Evolutionary conservation across 2,113 vertebrate genomes (phyloP), one percentile per base, ranked within the genome.

Genomic region (Macroglossus sobrinus): DNA sequence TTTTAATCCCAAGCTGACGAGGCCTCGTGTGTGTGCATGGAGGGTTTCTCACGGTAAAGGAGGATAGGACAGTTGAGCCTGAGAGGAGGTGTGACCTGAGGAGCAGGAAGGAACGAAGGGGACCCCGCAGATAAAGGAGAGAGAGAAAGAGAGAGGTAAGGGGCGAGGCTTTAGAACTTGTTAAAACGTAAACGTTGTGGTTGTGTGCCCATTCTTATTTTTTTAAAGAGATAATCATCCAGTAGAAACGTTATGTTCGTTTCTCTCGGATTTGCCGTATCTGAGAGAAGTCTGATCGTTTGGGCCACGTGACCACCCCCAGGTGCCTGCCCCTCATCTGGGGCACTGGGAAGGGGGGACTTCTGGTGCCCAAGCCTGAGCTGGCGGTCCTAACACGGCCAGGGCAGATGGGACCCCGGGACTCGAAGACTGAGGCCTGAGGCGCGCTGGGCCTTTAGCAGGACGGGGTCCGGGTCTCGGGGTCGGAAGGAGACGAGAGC

Each of bases 241-340:
- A 28, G 5, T 8, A 22, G 57, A 40, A 35, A 71, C 50, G 2
- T 0, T 0, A 12, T 1, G 10, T 21, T 33, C 24, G 19, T 55
- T 43, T 71, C 71, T 72, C 22, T 63, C 11, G 22, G 69, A 19
- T 28, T 50, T 19, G 13, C 53, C 18, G 6, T 28, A 3, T 12
- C 16, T 3, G 38, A 57, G 26, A 45, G 30, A 59, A 68, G 50
- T 38, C n/a, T 1, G 12, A 4, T 10, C 0, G 2, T n/a, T 76
- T 38, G 4, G 33, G 53, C 19, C 0, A 0, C 2, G 9, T 14
- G n/a, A 30, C 38, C 10, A 19, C 1, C 47, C 30, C 9, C n/a
- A 1, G 4, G 55, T 16, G 50, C 69, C 68, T n/a, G 45, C n/a
- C 64, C 16, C 21, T 86, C 4, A 1, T 6, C 12, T 1, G 3